Base-by-base conservation (phyloP, 2,888 invertebrate genomes). In the Drosophila stalkeri region DNA sequence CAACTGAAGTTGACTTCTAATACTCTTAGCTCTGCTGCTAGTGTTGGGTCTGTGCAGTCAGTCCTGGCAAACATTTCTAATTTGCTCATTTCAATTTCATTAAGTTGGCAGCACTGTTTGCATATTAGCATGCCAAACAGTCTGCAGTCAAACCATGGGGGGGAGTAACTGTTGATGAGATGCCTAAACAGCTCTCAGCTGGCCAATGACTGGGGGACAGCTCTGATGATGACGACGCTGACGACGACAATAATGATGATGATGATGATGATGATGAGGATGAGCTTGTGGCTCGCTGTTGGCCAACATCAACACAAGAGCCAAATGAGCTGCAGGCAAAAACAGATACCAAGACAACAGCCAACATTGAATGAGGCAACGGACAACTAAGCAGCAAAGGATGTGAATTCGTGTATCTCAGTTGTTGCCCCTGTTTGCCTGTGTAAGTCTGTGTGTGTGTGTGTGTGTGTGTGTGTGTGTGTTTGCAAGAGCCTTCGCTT, bases 81-180 rank as follows among this genome's bases (percentile, higher is more conserved):
- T 85, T 86, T 85, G 87, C 89, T 86, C 84, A 87, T 85, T 85
- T 89, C 89, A 85, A 85, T 85, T 85, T 85, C 84, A 85, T 85
- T 85, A 89, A 84, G 89, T 89, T 85, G 85, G 87, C 87, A 82
- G 73, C 80, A 60, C 87, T 89, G 85, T 85, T 89, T 82, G 89
- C 89, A 75, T 87, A 84, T 84, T 89, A 89, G 84, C 87, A 83
- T 77, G 67, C 81, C 89, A 84, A 88, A 86, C 86, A 85, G 65
- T 61, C 71, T 60, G 61, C 47, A 47, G 54, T n/a, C 54, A 43
- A 20, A 8, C 7, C 18, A 7, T 1, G 9, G 1, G 23, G 37
- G 6, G 37, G 23, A 43, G 60, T 49, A 64, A 81, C 81, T 69
- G 73, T 79, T 79, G 81, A 69, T 77, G 87, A 76, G 85, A 71